phyloP scores from a whole-genome alignment of 2,888 invertebrate genomes.

The Sarcophaga caerulescens region DNA sequence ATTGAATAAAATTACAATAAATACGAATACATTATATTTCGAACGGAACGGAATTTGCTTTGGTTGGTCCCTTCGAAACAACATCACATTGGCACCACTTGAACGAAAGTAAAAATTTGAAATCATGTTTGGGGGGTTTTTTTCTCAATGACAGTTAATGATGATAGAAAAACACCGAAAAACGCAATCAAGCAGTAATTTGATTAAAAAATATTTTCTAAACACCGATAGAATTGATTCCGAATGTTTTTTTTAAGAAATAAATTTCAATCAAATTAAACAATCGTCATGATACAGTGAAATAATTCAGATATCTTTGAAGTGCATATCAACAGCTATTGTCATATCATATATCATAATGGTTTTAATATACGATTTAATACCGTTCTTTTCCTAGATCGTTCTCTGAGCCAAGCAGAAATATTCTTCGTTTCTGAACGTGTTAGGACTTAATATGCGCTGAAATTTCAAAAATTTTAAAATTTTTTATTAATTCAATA shows the following conservation, averaged over 20 bases:
- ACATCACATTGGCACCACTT: slow-evolving; percentile 64
- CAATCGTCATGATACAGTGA: too few species aligned
- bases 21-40: slow-evolving; percentile 58
- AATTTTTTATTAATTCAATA: too few species aligned
- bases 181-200: slow-evolving; percentile 47
- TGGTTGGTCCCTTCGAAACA: slow-evolving; percentile 48
- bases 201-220: background rate
- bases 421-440: too few species aligned
- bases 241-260: background rate
- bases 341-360: too few species aligned
- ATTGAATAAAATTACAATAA: slow-evolving; percentile 79
- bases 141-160: slow-evolving; percentile 48
- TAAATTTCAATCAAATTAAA: background rate
- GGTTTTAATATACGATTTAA: too few species aligned
- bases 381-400: too few species aligned
- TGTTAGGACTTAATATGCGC: too few species aligned
- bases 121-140: background rate
- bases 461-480: too few species aligned
- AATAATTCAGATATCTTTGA: too few species aligned
- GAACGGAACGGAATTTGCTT: slow-evolving; percentile 59
- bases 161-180: slow-evolving; percentile 52
- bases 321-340: too few species aligned
- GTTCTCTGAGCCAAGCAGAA: too few species aligned
- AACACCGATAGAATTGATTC: slow-evolving; percentile 18
- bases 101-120: slow-evolving; percentile 22